Conservation (phyloP, 2,888 invertebrate genomes). For the Liopterus haemorrhoidalis region DNA sequence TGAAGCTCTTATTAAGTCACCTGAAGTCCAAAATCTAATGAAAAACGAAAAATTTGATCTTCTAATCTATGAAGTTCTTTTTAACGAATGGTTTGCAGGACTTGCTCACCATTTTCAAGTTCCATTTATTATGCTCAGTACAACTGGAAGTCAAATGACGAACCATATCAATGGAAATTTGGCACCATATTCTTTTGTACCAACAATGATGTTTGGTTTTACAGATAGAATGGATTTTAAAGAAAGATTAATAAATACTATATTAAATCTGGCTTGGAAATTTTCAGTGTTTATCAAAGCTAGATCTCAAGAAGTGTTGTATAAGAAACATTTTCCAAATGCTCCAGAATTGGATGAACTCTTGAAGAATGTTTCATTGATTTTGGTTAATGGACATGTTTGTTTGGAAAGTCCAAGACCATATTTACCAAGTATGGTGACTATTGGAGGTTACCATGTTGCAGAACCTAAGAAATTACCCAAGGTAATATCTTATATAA, state of each 20-base stretch:
- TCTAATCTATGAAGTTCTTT: constrained; percentile 36
- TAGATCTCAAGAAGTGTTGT: constrained; percentile 28
- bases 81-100: constrained; percentile 39
- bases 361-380: constrained; percentile 33
- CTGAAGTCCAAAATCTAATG: constrained; percentile 5
- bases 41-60: constrained; percentile 35
- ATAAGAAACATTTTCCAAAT: constrained; percentile 33
- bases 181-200: constrained; percentile 39
- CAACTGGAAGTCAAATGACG: constrained; percentile 32
- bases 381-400: constrained; percentile 37
- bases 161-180: constrained; percentile 38
- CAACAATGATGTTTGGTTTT: constrained; percentile 33
- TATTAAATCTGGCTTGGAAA: no score
- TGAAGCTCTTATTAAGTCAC: no score
- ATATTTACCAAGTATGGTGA: constrained; percentile 37
- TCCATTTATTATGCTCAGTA: constrained; percentile 38
- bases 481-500: no score
- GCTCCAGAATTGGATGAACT: constrained; percentile 33
- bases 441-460: constrained; percentile 38
- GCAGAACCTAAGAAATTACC: constrained; percentile 30
- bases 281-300: constrained; percentile 10
- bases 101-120: constrained; percentile 39
- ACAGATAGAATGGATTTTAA: constrained; percentile 39
- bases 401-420: constrained; percentile 37
- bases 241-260: constrained; percentile 39